Evolutionary conservation across 2,113 vertebrate species (phyloP), one percentile per base, ranked within the genome.

Genomic region (Meles meles): DNA sequence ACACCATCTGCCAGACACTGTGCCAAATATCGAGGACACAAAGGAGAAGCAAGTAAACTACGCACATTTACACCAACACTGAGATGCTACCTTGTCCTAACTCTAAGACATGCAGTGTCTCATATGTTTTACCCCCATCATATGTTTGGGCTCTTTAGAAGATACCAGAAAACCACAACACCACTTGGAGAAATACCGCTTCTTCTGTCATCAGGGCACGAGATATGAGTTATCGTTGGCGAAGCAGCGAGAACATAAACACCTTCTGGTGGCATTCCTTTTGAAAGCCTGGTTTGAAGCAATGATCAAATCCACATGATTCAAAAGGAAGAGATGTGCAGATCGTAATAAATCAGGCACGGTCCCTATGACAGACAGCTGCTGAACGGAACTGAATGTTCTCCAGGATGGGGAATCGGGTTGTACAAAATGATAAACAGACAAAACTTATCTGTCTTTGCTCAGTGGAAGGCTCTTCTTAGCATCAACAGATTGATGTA

Each of bases 281-380:
- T 37, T 82, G 49, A 92, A 97, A 96, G 61, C 23, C 29, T 82
- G 94, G 59, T 67, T 88, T 69, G 49, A 18, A 89, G 42, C 47
- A 69, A 61, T 83, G 63, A 82, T 76, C 87, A 90, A 84, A 88
- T 59, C 69, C 49, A 80, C 7, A 49, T 1, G 90, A 59, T 89
- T 72, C 93, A 52, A 95, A 72, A 96, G 47, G n/a, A 97, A 88
- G 96, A 49, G 11, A 91, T 69, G 8, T 47, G 80, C 23, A n/a
- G 57, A 85, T n/a, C 12, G 67, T 20, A 52, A 18, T 47, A 63
- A 47, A 91, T 95, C 87, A 88, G 87, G 76, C 44, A n/a, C 63
- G 96, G 57, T 80, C 44, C 59, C 34, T 34, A 34, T 0, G 25
- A 61, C 49, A 76, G 59, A 95, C 29, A 52, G 77, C 76, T 15